Percentiles rank a stretch among this genome's conserved stretches.
These are phyloP conservation scores for Allobates femoralis DNA, from an alignment of 2,797 vertebrate genomes.

Conservation along the genomic window DNA sequence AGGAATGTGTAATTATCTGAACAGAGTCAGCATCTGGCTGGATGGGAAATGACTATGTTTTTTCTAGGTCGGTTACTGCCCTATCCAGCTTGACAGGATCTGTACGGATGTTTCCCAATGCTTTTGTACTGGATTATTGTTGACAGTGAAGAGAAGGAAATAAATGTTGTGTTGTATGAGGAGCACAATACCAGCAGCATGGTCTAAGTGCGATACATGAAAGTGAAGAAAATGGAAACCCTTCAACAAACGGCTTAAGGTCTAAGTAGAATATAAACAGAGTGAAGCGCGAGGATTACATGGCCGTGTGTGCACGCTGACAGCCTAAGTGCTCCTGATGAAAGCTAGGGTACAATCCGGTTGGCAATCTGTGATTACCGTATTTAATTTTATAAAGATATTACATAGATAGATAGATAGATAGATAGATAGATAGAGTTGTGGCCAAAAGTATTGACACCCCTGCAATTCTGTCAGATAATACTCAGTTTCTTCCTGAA, in stretches of 20 bases:
- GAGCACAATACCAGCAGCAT: constrained; percentile 40
- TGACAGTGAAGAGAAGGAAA: constrained; percentile 55
- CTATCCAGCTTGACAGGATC: constrained; percentile 58
- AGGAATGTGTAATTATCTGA: constrained; percentile 58
- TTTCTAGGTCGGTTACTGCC: constrained; percentile 57
- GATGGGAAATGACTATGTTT: constrained; percentile 41
- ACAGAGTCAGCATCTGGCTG: constrained; percentile 55
- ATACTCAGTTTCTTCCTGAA: too few species aligned
- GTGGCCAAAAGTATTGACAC: too few species aligned
- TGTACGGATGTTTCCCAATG: constrained; percentile 50
- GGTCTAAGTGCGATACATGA: constrained; percentile 36
- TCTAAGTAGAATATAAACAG: constrained; percentile 56
- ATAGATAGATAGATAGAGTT: constrained; percentile 5
- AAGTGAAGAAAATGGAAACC: constrained; percentile 36
- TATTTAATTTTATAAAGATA: background rate
- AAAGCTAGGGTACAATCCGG: constrained; percentile 2
- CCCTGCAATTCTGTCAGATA: too few species aligned
- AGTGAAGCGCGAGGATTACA: constrained; percentile 45
- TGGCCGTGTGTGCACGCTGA: constrained; percentile 18
- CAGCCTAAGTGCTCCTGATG: constrained; percentile 36
- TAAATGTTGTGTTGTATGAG: constrained; percentile 30
- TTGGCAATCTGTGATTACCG: background rate
- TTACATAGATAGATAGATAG: background rate
- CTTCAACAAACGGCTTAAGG: constrained; percentile 51
- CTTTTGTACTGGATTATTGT: constrained; percentile 51